Evolutionary conservation across 2,888 invertebrate species (phyloP), one percentile per base, ranked within the genome.

Genomic region (Rhamnusium bicolor): DNA sequence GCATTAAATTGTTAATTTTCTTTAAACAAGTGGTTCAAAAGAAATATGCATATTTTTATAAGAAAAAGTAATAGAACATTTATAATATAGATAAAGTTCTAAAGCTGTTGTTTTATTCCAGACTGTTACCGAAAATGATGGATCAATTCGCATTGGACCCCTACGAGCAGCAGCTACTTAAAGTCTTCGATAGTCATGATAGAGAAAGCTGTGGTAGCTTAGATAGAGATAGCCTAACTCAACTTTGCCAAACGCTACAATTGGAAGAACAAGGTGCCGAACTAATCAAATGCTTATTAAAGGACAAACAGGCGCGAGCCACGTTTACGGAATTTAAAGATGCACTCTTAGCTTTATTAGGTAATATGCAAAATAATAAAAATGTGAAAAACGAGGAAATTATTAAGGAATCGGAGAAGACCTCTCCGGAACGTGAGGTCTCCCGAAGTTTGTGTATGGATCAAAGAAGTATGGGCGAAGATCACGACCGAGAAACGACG

Each of bases 101-200:
- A n/a, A n/a, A 6, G 24, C 5, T n/a, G 3, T 40, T 12, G 2
- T 61, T 61, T 24, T 54, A 5, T 51, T 51, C 0, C 12, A 51
- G 51, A 51, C 19, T 51, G 51, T 29, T 18, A 10, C 14, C 10
- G 12, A 61, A 46, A 61, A 53, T 62, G 24, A 80, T 80, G 80
- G 79, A 81, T 2, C 78, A 79, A 18, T 76, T 77, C 62, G 72
- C 76, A 18, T 67, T 92, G 87, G 94, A 94, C 89, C 95, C 93
- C 54, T 95, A 95, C 86, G 95, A 95, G 87, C 92, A 94, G 88
- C 95, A 95, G 89, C 90, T 95, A 83, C 92, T 93, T 82, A 92
- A 93, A 82, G 94, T 95, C 85, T 96, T 95, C 85, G 92, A 94
- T 86, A 94, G 94, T 85, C 94, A 94, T 89, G 93, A 95, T 88